Base-by-base conservation (phyloP, 1,140 invertebrate genomes). In the Wiebesia pumilae region DNA sequence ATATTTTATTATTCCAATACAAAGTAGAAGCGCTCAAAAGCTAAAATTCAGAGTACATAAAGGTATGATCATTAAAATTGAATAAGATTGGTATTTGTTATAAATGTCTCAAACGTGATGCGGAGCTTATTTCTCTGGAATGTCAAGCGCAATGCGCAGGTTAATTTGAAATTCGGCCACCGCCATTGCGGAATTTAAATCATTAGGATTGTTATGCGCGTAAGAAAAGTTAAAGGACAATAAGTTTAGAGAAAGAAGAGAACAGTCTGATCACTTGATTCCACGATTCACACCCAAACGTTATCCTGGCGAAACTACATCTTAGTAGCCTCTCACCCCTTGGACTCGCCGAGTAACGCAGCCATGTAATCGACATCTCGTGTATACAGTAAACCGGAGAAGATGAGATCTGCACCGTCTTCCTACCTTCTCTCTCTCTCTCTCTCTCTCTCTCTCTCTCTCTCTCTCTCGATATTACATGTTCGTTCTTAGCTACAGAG, bases 311-410 rank as follows among this genome's bases (percentile, higher is more conserved):
- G 51, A 21, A 47, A 54, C 51, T 9, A 54, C 27, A 24, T 62
- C 24, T 24, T 62, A 62, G 27, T 62, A n/a, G 0, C 30, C n/a
- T 19, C 33, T 12, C 3, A 3, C 16, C 69, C 6, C 69, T 33
- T 12, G 67, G 30, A 69, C 30, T 40, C 69, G 12, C n/a, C 69
- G 35, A 24, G 9, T 19, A 21, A 65, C 16, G 73, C 51, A n/a
- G 38, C 35, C 24, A 35, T 73, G 75, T 84, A 67, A 84, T 84
- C 73, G 83, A 58, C 69, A 79, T 43, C 35, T 38, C 62, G n/a
- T n/a, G 21, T n/a, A 58, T 84, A 78, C n/a, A 24, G 0, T 10
- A 3, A 7, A 33, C 83, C 77, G 43, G 77, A 30, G 77, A 62
- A 62, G 83, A 30, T 75, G 83, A 67, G 38, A 79, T 79, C n/a